phyloP scores from a whole-genome alignment of 2,888 invertebrate species.

The Melangyna quadrimaculata region DNA sequence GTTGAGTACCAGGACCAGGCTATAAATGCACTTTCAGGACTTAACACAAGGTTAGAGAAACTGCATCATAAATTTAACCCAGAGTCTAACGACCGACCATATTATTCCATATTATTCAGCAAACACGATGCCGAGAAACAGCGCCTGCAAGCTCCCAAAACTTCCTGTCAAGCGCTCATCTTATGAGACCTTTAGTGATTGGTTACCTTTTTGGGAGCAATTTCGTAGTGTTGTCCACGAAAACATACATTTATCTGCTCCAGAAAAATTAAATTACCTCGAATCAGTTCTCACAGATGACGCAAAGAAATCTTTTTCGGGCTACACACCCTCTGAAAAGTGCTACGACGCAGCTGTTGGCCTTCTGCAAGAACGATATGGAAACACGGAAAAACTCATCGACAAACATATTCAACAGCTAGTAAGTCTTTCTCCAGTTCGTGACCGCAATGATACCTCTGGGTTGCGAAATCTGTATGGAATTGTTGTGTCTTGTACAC shows the following conservation, averaged over 20 bases:
- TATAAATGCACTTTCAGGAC: background rate
- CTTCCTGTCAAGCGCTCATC: slow-evolving; percentile 20
- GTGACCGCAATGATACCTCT: slow-evolving; percentile 7
- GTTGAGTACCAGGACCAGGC: slow-evolving; percentile 23
- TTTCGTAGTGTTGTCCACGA: slow-evolving; percentile 23
- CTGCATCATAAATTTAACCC: background rate
- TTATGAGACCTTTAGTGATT: slow-evolving; percentile 6
- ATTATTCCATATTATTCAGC: background rate
- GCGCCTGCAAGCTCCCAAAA: background rate
- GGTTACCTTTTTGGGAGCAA: slow-evolving; percentile 25
- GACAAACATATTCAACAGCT: slow-evolving; percentile 27
- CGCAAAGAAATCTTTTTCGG: background rate
- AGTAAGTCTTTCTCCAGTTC: slow-evolving; percentile 10
- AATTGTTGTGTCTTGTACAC: background rate
- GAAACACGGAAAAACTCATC: slow-evolving; percentile 20
- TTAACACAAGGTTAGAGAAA: background rate
- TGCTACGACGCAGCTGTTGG: background rate
- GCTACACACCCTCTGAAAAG: slow-evolving; percentile 6
- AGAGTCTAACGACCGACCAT: no score
- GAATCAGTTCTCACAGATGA: slow-evolving; percentile 27
- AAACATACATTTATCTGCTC: background rate
- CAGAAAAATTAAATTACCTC: slow-evolving; percentile 31
- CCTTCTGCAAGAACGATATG: slow-evolving; percentile 22
- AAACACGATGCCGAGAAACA: background rate
- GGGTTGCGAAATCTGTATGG: slow-evolving; percentile 18